A percentile compares a stretch with the other conserved stretches of the same genome.
Evolutionary conservation across 2,888 invertebrate genomes (phyloP).

Genomic region (Kryphioiulus occultus): DNA sequence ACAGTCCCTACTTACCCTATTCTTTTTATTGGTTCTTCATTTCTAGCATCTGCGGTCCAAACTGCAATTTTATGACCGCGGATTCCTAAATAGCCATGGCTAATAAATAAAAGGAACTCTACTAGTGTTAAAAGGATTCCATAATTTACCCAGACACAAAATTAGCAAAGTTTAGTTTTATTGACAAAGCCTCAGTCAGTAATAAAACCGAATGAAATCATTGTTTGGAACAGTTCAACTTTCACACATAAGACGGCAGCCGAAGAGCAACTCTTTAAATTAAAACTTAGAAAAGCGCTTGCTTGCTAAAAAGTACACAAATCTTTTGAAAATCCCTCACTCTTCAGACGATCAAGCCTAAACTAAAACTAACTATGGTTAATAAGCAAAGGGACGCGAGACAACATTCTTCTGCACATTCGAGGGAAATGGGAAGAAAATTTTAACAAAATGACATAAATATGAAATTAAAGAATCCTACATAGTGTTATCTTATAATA

Average conservation of each 20-base stretch:
- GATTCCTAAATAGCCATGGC: too few relatives aligned
- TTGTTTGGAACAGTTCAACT: neutral
- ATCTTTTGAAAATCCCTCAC: neutral
- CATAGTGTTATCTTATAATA: neutral
- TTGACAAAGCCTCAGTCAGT: neutral
- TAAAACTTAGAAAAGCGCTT: neutral
- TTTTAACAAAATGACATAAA: neutral
- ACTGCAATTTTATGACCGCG: slow-evolving; percentile 94
- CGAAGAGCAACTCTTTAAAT: neutral
- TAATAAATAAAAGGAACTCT: too few relatives aligned
- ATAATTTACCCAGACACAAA: too few relatives aligned
- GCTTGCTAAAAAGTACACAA: neutral
- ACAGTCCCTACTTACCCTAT: slow-evolving; percentile 76
- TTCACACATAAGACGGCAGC: neutral
- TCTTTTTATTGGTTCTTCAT: slow-evolving; percentile 79
- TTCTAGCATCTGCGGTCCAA: slow-evolving; percentile 88
- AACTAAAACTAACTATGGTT: neutral
- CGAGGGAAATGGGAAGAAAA: neutral
- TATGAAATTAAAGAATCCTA: neutral
- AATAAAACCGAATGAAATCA: neutral
- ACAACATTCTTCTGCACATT: neutral
- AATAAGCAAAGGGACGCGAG: neutral
- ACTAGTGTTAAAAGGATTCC: too few relatives aligned
- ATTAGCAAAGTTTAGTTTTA: neutral
- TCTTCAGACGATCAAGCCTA: neutral